Percentiles rank a stretch among this genome's conserved stretches.
These are phyloP conservation scores for Alauda arvensis DNA, from an alignment of 2,797 vertebrate genomes.

Conservation along the genomic window DNA sequence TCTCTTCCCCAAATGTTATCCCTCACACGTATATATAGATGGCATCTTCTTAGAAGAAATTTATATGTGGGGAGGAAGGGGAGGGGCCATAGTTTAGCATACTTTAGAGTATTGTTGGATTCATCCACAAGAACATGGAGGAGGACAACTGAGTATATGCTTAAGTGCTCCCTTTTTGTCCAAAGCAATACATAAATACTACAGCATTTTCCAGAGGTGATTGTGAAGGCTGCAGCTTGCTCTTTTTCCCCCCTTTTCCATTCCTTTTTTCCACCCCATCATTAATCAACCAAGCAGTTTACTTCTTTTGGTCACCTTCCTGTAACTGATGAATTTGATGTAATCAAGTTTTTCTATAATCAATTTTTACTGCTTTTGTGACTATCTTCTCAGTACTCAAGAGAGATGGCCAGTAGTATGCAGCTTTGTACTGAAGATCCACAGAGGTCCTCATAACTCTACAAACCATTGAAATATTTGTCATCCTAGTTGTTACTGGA, in stretches of 20 bases:
- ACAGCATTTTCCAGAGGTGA: neutral
- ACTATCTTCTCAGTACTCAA: neutral
- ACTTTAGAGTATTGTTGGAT: neutral
- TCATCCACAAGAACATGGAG: neutral
- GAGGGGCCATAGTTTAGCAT: fast-evolving
- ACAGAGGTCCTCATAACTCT: neutral
- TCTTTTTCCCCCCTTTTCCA: neutral
- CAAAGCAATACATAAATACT: neutral
- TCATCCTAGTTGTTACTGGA: neutral
- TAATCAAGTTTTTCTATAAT: neutral
- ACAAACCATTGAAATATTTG: neutral
- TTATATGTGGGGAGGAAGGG: neutral
- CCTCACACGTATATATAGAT: neutral
- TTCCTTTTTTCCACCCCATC: neutral
- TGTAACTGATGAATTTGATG: neutral
- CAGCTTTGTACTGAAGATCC: neutral
- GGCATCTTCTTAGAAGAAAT: neutral
- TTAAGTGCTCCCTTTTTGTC: neutral
- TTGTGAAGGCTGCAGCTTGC: neutral
- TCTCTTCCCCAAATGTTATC: neutral
- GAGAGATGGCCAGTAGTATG: neutral
- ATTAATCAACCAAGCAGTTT: neutral
- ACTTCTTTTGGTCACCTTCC: neutral
- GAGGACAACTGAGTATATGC: neutral
- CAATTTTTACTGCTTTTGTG: neutral